Conservation (phyloP, 2,113 vertebrate species). For the Hiodon tergisus region DNA sequence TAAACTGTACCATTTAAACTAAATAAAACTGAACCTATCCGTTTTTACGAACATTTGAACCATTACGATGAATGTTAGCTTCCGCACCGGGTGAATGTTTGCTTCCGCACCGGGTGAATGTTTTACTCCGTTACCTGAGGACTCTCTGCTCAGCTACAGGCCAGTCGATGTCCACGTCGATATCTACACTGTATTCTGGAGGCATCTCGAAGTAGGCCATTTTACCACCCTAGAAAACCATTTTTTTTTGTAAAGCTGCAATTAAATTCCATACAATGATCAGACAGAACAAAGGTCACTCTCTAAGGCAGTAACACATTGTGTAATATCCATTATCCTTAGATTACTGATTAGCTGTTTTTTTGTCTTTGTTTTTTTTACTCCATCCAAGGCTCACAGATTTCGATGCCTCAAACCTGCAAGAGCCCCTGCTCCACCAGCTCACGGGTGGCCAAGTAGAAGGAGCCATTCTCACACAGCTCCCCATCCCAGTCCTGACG, state of each 20-base stretch:
- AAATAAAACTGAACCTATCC: too few relatives aligned
- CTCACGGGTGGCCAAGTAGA: constrained; percentile 79
- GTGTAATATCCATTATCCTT: too few relatives aligned
- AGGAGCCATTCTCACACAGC: constrained; percentile 89
- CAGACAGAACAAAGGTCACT: too few relatives aligned
- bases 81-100: neutral
- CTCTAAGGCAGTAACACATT: too few relatives aligned
- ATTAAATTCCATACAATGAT: too few relatives aligned
- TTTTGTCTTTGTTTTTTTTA: neutral
- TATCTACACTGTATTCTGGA: constrained; percentile 88
- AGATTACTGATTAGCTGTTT: neutral
- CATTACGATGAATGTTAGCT: neutral
- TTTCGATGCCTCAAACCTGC: constrained; percentile 66
- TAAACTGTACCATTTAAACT: too few relatives aligned
- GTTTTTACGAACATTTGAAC: neutral
- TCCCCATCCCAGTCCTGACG: constrained; percentile 93
- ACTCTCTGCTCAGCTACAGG: constrained; percentile 94
- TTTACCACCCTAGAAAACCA: constrained; percentile 71
- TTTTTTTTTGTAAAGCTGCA: too few relatives aligned
- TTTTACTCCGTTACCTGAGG: constrained; percentile 65
- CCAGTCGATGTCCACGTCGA: constrained; percentile 95
- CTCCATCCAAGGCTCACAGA: neutral
- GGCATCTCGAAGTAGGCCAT: constrained; percentile 86
- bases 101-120: neutral
- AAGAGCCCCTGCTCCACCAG: constrained; percentile 61